These are phyloP conservation scores for Gallinago stenura DNA, from an alignment of 2,797 vertebrate species.

Conservation along the genomic window DNA sequence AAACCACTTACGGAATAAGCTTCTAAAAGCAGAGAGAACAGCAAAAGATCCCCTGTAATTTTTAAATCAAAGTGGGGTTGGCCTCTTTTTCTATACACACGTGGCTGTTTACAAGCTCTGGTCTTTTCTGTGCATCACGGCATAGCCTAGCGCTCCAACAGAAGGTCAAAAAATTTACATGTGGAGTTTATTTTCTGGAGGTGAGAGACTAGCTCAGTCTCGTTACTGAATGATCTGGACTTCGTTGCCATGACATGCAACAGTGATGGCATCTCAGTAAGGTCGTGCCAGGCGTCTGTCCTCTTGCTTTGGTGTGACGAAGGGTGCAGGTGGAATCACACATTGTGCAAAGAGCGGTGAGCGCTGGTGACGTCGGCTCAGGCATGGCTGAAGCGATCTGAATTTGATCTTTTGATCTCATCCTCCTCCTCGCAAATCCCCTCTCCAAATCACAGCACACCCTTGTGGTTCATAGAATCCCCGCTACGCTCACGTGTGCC, in stretches of 20 bases:
- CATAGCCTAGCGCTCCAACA: fast-evolving
- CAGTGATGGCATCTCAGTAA: not conserved
- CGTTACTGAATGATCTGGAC: not conserved
- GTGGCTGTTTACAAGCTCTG: not conserved
- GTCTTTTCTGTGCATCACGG: not conserved
- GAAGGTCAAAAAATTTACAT: fast-evolving
- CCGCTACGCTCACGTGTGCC: not conserved
- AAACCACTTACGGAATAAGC: not conserved
- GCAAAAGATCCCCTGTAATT: not conserved
- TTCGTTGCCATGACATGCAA: not conserved
- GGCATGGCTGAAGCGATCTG: not conserved
- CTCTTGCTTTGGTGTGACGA: not conserved
- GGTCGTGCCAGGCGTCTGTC: not conserved
- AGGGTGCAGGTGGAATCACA: not conserved
- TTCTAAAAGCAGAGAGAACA: not conserved
- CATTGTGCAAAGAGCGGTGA: fast-evolving
- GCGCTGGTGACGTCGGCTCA: fast-evolving
- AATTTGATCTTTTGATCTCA: not conserved
- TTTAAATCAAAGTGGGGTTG: not conserved
- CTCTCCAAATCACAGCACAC: not conserved
- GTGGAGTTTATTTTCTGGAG: not conserved
- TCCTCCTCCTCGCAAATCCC: not conserved
- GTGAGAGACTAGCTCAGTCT: not conserved
- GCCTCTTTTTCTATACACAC: not conserved
- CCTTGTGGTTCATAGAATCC: not conserved